Evolutionary conservation across 2,888 invertebrate species (phyloP).

Genomic region (Drosophila austrosaltans): DNA sequence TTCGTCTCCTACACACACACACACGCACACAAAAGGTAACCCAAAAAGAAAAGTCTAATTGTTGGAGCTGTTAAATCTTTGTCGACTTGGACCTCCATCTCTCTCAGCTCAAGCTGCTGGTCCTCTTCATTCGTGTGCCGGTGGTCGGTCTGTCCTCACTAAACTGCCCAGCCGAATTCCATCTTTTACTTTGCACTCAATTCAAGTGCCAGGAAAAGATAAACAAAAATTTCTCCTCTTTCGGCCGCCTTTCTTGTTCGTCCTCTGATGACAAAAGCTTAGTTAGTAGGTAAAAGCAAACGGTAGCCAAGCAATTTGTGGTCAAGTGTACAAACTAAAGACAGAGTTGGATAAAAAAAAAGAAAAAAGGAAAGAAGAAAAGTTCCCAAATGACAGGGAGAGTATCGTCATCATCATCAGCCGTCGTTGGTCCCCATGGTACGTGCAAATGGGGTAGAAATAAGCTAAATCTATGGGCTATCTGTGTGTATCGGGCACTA

Average conservation of each 20-base stretch:
- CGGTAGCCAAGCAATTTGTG: constrained; percentile 72
- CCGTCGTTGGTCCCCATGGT: constrained; percentile 30
- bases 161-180: constrained; percentile 18
- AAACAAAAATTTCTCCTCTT: constrained; percentile 43
- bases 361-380: constrained; percentile 32
- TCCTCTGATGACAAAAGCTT: constrained; percentile 53
- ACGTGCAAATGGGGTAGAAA: constrained; percentile 75
- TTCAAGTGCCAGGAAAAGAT: constrained; percentile 54
- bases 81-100: constrained; percentile 33
- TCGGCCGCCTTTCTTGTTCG: not conserved
- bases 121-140: not conserved
- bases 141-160: not conserved
- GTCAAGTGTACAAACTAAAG: constrained; percentile 62
- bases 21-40: not conserved
- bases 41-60: constrained; percentile 53
- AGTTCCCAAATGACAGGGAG: constrained; percentile 41
- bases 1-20: constrained; percentile 20
- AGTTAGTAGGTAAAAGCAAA: constrained; percentile 67
- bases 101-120: not conserved
- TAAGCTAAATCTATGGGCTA: constrained; percentile 65
- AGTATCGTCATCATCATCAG: not conserved
- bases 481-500: constrained; percentile 61
- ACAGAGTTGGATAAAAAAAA: constrained; percentile 29
- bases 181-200: constrained; percentile 55
- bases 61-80: constrained; percentile 59